These are phyloP conservation scores for Petrophora chlorosata DNA, from an alignment of 2,888 invertebrate genomes.

Conservation along the genomic window DNA sequence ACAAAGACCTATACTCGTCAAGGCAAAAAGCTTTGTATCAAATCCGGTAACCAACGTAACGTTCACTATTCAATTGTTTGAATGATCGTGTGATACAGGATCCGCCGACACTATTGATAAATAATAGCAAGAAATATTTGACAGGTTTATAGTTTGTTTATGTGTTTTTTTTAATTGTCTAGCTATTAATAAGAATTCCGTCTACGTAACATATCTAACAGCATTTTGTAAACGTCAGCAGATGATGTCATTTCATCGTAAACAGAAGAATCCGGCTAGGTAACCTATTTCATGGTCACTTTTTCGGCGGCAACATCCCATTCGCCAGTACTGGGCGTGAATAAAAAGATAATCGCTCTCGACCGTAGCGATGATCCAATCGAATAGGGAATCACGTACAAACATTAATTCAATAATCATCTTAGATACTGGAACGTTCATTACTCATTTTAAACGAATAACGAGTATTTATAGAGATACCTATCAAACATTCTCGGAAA, in stretches of 20 bases:
- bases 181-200: constrained; percentile 4
- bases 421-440: constrained; percentile 52
- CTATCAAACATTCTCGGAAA: constrained; percentile 5
- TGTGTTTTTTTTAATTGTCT: too few species aligned
- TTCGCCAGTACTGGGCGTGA: constrained; percentile 45
- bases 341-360: constrained; percentile 45
- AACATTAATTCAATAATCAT: constrained; percentile 51
- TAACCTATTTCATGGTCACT: constrained; percentile 73
- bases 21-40: constrained; percentile 59
- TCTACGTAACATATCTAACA: constrained; percentile 47
- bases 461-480: constrained; percentile 10
- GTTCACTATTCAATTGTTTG: constrained; percentile 31
- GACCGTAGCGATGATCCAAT: constrained; percentile 53
- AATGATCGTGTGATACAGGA: constrained; percentile 32
- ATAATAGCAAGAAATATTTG: constrained; percentile 10
- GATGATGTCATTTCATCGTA: constrained; percentile 71
- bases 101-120: constrained; percentile 25
- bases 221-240: constrained; percentile 62
- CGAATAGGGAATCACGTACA: constrained; percentile 49
- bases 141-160: constrained; percentile 6
- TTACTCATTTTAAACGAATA: constrained; percentile 40
- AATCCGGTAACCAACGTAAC: constrained; percentile 42
- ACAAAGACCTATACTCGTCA: constrained; percentile 58
- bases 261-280: constrained; percentile 75
- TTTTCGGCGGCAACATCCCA: constrained; percentile 69